phyloP scores from a whole-genome alignment of 2,888 invertebrate species.

The Heliconius aoede region DNA sequence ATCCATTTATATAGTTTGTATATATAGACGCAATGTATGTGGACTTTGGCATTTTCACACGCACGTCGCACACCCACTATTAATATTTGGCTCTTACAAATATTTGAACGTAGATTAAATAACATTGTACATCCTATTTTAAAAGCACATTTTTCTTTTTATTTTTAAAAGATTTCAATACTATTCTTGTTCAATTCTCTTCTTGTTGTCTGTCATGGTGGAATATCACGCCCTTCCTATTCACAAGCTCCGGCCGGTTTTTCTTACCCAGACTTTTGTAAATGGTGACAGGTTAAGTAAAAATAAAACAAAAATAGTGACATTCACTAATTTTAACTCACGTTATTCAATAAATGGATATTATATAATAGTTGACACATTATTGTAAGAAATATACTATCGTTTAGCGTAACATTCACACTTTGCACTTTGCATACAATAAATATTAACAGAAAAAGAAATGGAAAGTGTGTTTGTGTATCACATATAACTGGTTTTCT shows the following conservation, averaged over 20 bases:
- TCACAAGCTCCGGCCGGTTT: no score
- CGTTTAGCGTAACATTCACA: constrained; percentile 12
- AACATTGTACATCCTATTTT: background rate
- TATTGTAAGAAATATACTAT: background rate
- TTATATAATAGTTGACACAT: background rate
- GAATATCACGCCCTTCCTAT: no score
- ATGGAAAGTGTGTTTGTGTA: constrained; percentile 40
- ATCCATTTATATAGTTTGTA: background rate
- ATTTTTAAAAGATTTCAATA: background rate
- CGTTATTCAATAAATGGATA: background rate
- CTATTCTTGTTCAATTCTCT: no score
- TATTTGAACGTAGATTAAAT: constrained; percentile 11
- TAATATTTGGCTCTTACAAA: constrained; percentile 3
- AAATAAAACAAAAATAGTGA: background rate
- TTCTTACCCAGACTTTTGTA: no score
- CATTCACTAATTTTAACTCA: background rate
- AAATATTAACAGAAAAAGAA: constrained; percentile 34
- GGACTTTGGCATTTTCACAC: constrained; percentile 6
- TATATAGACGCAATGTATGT: constrained; percentile 10
- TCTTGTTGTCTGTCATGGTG: no score
- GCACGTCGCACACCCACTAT: constrained; percentile 14
- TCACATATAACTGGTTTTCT: constrained; percentile 32
- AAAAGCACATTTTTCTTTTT: constrained; percentile 6
- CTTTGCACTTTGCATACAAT: constrained; percentile 23
- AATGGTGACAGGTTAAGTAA: no score